Percentiles rank a stretch among this genome's conserved stretches.
phyloP scores from a whole-genome alignment of 2,797 vertebrate species.

The Phataginus tricuspis region DNA sequence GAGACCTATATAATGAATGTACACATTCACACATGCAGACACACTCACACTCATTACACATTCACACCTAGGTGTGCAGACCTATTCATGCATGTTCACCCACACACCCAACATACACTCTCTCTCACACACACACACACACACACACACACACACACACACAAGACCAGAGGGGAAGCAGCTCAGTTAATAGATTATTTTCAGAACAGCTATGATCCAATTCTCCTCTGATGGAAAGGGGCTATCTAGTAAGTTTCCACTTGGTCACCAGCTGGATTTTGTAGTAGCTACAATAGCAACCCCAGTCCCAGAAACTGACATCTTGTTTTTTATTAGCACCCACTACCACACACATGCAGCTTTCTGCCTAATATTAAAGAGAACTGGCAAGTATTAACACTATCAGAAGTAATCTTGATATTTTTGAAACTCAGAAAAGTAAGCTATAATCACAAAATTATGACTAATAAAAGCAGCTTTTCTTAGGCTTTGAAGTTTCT shows the following conservation, averaged over 20 bases:
- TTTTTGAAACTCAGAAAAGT: constrained; percentile 2
- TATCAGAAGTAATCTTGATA: not conserved
- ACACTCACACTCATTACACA: not conserved
- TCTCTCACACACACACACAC: not conserved
- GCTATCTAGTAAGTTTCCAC: not conserved
- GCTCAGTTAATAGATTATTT: not conserved
- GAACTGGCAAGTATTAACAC: not conserved
- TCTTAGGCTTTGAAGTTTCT: not conserved
- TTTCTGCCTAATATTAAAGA: not conserved
- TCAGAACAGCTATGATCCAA: not conserved
- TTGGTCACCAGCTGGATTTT: not conserved
- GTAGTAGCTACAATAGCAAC: not conserved
- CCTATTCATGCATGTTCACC: not conserved
- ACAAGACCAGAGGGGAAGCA: not conserved
- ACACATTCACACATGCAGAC: not conserved
- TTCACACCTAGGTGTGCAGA: not conserved
- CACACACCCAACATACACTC: not conserved
- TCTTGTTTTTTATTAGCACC: not conserved
- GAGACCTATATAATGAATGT: not conserved
- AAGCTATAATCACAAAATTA: not conserved
- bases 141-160: not conserved
- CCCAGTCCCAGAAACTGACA: not conserved
- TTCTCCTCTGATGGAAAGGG: not conserved
- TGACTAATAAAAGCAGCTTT: not conserved
- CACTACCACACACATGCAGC: not conserved